phyloP scores from a whole-genome alignment of 2,797 vertebrate species.

The Monodelphis domestica region DNA sequence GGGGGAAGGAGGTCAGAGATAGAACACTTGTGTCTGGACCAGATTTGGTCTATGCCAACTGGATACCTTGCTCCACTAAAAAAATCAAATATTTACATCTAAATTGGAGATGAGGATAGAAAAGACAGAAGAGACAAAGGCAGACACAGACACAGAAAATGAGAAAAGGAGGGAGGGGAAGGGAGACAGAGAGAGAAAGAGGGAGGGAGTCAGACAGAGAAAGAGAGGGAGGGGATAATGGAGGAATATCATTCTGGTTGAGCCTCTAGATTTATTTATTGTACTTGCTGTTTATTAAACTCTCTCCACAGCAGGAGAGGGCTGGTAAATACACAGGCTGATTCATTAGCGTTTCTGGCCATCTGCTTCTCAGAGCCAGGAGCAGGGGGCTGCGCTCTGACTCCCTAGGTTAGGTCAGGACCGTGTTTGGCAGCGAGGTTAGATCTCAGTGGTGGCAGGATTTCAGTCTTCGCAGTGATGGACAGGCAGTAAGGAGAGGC shows the following conservation, averaged over 20 bases:
- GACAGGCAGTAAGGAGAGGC: not conserved
- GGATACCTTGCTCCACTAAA: fast-evolving
- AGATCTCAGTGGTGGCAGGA: not conserved
- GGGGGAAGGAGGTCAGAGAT: not conserved
- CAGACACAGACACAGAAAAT: not conserved
- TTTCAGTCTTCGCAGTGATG: not conserved
- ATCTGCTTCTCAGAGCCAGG: slow-evolving; percentile 66
- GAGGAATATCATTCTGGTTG: not conserved
- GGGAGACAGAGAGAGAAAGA: not conserved
- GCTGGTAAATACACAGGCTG: slow-evolving; percentile 59
- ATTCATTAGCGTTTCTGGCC: slow-evolving; percentile 72
- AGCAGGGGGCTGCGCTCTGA: not conserved
- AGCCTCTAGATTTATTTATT: slow-evolving; percentile 52
- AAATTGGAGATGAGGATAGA: fast-evolving
- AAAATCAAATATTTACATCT: not conserved
- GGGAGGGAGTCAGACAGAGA: not conserved
- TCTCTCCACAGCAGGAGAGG: slow-evolving; percentile 35
- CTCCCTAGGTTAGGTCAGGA: slow-evolving; percentile 47
- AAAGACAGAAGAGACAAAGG: not conserved
- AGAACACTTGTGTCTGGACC: not conserved
- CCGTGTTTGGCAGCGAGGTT: not conserved
- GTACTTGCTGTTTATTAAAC: slow-evolving; percentile 42
- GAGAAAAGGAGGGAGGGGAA: not conserved
- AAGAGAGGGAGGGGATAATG: not conserved
- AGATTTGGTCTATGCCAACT: fast-evolving